These are phyloP conservation scores for Aurelia sp. DNA, from an alignment of 30 jellyfish, hydroid and myxozoan genomes.

Conservation along the genomic window DNA sequence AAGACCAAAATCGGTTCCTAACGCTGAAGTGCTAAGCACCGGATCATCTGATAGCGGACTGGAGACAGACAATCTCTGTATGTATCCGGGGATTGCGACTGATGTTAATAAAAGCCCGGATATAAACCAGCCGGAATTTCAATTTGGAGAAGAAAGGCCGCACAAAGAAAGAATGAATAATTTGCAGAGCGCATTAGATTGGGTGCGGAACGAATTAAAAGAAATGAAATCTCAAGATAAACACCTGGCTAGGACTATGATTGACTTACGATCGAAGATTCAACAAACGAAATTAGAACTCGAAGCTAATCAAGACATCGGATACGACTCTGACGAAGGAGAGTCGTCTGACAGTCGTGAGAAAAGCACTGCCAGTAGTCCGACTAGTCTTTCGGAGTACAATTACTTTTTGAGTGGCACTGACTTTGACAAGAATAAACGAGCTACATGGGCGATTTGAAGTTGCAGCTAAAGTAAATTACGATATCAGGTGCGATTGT, in stretches of 20 bases:
- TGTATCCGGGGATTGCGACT: background rate
- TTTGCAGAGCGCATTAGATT: conserved; percentile 66
- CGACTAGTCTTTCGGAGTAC: conserved; percentile 9
- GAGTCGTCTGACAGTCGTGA: conserved; percentile 34
- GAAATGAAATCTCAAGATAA: conserved; percentile 81
- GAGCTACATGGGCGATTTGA: conserved; percentile 72
- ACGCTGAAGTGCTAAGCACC: conserved; percentile 48
- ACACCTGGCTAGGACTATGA: conserved; percentile 80
- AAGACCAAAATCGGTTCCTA: conserved; percentile 66
- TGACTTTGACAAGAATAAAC: conserved; percentile 57
- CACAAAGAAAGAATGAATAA: conserved; percentile 64
- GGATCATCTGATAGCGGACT: conserved; percentile 82
- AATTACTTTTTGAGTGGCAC: conserved; percentile 4
- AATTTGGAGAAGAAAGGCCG: conserved; percentile 53
- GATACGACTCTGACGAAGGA: conserved; percentile 70
- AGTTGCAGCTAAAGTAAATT: background rate
- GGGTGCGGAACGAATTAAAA: conserved; percentile 70
- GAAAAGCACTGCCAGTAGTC: conserved; percentile 1
- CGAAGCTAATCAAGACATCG: conserved; percentile 48
- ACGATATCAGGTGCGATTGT: conserved; percentile 65
- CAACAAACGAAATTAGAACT: conserved; percentile 65
- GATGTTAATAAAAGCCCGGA: conserved; percentile 5
- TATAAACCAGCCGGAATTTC: conserved; percentile 14
- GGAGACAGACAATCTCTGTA: conserved; percentile 38
- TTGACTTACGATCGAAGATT: conserved; percentile 70